Evolutionary conservation across 2,797 vertebrate genomes (phyloP).

Genomic region (Danio tinwini): DNA sequence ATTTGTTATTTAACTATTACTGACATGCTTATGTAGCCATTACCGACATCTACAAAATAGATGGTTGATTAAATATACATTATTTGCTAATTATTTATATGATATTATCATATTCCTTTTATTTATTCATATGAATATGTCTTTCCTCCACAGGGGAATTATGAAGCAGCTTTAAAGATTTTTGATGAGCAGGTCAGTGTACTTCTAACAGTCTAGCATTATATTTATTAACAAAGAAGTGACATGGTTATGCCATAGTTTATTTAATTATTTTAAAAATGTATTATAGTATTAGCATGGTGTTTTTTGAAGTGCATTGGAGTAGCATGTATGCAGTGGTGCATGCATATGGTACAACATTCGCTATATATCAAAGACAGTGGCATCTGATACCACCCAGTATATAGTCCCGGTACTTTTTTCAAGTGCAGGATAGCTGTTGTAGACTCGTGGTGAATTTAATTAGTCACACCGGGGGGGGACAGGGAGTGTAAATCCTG

Average conservation of each 20-base stretch:
- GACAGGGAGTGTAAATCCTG: slow-evolving; percentile 7
- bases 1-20: no score
- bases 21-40: no score
- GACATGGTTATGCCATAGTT: neutral
- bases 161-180: slow-evolving; percentile 88
- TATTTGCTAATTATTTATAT: no score
- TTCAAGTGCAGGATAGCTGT: neutral
- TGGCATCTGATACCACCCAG: neutral
- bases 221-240: neutral
- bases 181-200: slow-evolving; percentile 88
- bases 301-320: neutral
- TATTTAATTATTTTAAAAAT: neutral
- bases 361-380: neutral
- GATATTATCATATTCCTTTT: neutral
- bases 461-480: neutral
- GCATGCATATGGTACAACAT: neutral
- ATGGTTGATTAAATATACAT: no score
- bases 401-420: neutral
- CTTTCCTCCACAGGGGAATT: slow-evolving; percentile 81
- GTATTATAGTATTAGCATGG: neutral
- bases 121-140: slow-evolving; percentile 20
- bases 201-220: neutral
- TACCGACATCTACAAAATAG: no score
- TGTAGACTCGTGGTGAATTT: neutral
- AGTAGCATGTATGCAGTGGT: neutral